Evolutionary conservation across 2,888 invertebrate genomes (phyloP), one percentile per base, ranked within the genome.

Genomic region (Eubasilissa splendida): DNA sequence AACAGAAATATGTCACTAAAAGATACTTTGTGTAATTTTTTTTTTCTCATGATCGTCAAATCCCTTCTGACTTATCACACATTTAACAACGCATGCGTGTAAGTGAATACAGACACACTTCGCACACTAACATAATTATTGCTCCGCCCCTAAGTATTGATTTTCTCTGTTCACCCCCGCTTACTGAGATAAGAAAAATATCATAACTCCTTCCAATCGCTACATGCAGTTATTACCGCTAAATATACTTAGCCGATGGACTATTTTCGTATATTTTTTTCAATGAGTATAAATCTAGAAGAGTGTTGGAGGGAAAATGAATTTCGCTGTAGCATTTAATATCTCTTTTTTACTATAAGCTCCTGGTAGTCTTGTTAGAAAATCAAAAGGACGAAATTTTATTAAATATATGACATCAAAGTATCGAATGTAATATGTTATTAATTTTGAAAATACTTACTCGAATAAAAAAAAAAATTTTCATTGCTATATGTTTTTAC

Each of bases 111-210:
- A 10, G 10, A 22, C n/a, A 54, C 11, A 59, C 50, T 68, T 58
- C 53, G n/a, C 56, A 33, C 68, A 54, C 70, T 50, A 14, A 65
- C 73, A 56, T 59, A 70, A 63, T 65, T 76, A 59, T 50, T 42
- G 78, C 82, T 70, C 82, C 82, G 82, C 82, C 82, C 82, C 58
- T 60, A 53, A 68, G n/a, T 82, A 82, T 82, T 80, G 82, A 82
- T 82, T 82, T 75, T 78, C 53, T 54, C 10, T 54, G 59, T 66
- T 42, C 53, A 65, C 79, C 79, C 59, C 42, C 22, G 22, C 22
- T 63, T 22, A 31, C 42, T 65, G 58, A 73, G 58, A 73, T 58
- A 73, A 31, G 33, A 58, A 33, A 73, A 42, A 33, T 5, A 31
- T 11, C 71, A 10, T 54, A 71, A 22, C 71, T 22, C 5, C 33